These are phyloP conservation scores for Thryonomys swinderianus DNA, from an alignment of 2,113 vertebrate genomes.

Conservation along the genomic window DNA sequence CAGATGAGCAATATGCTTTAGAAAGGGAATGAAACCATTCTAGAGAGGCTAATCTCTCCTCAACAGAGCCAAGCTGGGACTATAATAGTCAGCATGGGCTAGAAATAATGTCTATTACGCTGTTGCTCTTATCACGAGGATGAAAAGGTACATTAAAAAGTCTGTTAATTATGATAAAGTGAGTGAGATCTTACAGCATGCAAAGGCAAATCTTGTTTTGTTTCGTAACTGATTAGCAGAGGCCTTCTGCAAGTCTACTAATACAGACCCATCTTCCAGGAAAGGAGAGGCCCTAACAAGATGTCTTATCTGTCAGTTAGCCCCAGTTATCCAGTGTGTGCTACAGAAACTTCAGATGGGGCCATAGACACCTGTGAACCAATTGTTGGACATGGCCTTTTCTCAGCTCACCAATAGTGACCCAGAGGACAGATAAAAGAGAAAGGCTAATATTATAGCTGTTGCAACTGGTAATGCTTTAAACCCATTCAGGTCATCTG, in stretches of 20 bases:
- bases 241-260: not conserved
- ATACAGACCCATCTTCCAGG: not conserved
- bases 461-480: not conserved
- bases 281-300: not conserved
- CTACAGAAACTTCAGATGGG: not conserved
- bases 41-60: not conserved
- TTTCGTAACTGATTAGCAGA: not conserved
- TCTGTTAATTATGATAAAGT: not conserved
- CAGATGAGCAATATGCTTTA: not conserved
- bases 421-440: not conserved
- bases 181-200: not conserved
- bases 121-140: not conserved
- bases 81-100: not conserved
- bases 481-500: not conserved
- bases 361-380: not conserved
- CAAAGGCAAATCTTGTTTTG: not conserved
- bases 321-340: not conserved
- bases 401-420: not conserved
- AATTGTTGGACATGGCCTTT: not conserved
- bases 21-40: not conserved
- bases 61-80: not conserved
- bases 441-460: not conserved
- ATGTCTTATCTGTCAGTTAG: not conserved
- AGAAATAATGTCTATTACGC: not conserved
- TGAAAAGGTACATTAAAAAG: not conserved